Conservation (phyloP, 92 coral and sea anemone species). For the Palythoa grandis region DNA sequence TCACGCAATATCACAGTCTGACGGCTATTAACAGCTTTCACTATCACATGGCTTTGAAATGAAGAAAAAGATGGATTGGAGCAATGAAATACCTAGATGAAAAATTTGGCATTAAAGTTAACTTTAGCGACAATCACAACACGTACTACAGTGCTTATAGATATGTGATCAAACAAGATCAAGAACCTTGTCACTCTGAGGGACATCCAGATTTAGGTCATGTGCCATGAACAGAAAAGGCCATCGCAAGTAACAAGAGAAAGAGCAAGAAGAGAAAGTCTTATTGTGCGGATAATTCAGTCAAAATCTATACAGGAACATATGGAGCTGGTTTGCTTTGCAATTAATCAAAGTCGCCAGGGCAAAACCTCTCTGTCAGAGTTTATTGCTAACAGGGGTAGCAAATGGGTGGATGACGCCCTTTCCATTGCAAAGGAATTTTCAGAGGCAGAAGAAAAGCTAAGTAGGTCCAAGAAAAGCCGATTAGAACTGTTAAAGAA, state of each 20-base stretch:
- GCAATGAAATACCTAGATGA: constrained; percentile 41
- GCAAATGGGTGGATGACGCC: too few species aligned
- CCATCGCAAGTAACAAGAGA: constrained; percentile 34
- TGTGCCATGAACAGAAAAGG: constrained; percentile 55
- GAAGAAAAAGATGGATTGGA: constrained; percentile 50
- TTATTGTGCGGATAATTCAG: not conserved
- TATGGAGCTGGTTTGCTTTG: not conserved
- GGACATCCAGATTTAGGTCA: constrained; percentile 53
- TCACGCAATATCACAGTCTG: too few species aligned
- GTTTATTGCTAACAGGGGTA: not conserved
- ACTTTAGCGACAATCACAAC: constrained; percentile 62
- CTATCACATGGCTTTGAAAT: too few species aligned
- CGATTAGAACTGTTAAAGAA: not conserved
- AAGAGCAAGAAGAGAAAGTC: not conserved
- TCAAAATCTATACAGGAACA: not conserved
- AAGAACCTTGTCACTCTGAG: constrained; percentile 21
- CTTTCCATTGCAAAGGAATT: not conserved
- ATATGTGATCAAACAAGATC: constrained; percentile 55
- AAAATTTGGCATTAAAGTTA: constrained; percentile 54
- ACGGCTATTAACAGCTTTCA: too few species aligned
- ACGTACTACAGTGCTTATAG: constrained; percentile 52
- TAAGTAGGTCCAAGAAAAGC: not conserved
- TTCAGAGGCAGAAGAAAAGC: not conserved
- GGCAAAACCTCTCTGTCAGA: not conserved
- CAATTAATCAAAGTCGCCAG: not conserved